These are phyloP conservation scores for Aptenodytes forsteri DNA, from an alignment of 2,113 vertebrate species.

Conservation along the genomic window DNA sequence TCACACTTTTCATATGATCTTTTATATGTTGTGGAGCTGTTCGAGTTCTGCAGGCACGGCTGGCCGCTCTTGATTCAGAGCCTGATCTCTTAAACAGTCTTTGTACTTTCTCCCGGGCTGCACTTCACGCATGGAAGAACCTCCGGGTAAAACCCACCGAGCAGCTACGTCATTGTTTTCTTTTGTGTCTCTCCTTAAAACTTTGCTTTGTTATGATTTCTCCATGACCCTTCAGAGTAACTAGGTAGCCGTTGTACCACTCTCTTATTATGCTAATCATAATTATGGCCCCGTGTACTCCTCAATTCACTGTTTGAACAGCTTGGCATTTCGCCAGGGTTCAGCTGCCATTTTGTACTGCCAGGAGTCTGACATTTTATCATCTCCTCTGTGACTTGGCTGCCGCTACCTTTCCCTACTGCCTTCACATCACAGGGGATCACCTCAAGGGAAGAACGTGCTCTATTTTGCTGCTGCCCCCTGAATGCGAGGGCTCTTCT, in stretches of 20 bases:
- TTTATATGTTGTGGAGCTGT: background rate
- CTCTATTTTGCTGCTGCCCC: background rate
- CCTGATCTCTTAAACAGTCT: slow-evolving; percentile 7
- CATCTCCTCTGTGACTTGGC: background rate
- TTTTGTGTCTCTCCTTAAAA: slow-evolving; percentile 45
- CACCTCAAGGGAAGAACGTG: background rate
- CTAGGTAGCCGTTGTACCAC: slow-evolving; percentile 36
- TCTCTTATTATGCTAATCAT: slow-evolving; percentile 42
- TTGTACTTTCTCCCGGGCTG: background rate
- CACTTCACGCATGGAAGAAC: slow-evolving; percentile 40
- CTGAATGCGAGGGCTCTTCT: background rate
- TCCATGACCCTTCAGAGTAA: background rate
- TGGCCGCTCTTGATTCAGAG: background rate
- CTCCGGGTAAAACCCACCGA: background rate
- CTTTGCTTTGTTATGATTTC: slow-evolving; percentile 49
- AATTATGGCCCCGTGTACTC: background rate
- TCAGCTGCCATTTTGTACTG: slow-evolving; percentile 59
- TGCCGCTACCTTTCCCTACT: background rate
- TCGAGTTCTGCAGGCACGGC: background rate
- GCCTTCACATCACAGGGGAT: background rate
- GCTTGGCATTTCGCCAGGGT: slow-evolving; percentile 13
- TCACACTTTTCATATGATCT: background rate
- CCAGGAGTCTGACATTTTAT: slow-evolving; percentile 56
- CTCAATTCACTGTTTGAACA: background rate
- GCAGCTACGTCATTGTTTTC: slow-evolving; percentile 27